Percentiles rank a stretch among this genome's conserved stretches.
Evolutionary conservation across 1,140 invertebrate genomes (phyloP).

Genomic region (Drosophila kepulauana): DNA sequence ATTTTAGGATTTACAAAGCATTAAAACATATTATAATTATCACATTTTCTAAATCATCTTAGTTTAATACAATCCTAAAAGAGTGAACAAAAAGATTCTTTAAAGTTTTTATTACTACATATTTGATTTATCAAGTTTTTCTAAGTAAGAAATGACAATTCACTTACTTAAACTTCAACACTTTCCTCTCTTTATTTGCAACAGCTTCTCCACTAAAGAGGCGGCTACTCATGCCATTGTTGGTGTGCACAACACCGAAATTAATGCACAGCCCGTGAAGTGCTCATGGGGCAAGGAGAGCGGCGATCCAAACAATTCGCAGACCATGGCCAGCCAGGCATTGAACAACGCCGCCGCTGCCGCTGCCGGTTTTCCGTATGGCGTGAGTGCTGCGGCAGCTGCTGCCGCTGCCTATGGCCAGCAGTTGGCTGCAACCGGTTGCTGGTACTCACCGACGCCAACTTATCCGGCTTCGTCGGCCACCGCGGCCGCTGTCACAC

Average conservation of each 20-base stretch:
- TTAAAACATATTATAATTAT: no score
- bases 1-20: no score
- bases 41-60: no score
- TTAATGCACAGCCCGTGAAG: constrained; percentile 98
- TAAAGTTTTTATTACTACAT: no score
- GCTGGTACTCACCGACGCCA: constrained; percentile 91
- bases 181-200: no score
- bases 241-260: constrained; percentile 97
- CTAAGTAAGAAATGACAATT: no score
- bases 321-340: constrained; percentile 88
- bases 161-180: no score
- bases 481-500: constrained; percentile 86
- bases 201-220: constrained; percentile 98
- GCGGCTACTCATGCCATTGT: constrained; percentile 99
- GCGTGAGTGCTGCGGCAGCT: constrained; percentile 77
- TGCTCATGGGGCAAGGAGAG: constrained; percentile 99
- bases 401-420: constrained; percentile 83
- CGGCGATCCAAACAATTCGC: constrained; percentile 94
- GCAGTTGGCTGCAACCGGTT: constrained; percentile 86
- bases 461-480: constrained; percentile 87
- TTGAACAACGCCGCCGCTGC: constrained; percentile 78
- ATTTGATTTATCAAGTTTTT: no score
- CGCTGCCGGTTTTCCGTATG: constrained; percentile 80
- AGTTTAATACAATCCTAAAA: no score
- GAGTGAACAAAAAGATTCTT: no score